These are phyloP conservation scores for Apocrypta bakeri DNA, from an alignment of 1,140 invertebrate species.

Conservation along the genomic window DNA sequence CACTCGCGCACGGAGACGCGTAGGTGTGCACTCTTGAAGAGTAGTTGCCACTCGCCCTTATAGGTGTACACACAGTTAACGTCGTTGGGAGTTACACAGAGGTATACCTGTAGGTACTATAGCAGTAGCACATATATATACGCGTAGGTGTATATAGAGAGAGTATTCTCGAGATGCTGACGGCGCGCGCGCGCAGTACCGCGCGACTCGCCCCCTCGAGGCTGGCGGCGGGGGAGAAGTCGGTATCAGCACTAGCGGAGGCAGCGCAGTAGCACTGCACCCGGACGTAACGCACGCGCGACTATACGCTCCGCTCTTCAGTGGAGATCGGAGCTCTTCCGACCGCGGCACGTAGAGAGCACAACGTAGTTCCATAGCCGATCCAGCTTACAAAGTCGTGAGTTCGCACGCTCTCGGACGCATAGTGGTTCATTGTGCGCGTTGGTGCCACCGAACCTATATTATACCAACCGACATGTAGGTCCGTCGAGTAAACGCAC, in stretches of 20 bases:
- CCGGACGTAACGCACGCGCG: not conserved
- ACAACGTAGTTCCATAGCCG: slow-evolving; percentile 53
- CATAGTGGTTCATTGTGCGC: not conserved
- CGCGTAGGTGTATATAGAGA: not conserved
- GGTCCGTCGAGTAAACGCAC: not conserved
- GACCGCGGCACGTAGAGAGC: slow-evolving; percentile 66
- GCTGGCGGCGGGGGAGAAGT: no score
- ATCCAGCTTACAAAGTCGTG: no score
- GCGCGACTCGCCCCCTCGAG: no score
- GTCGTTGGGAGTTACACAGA: not conserved
- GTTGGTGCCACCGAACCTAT: no score
- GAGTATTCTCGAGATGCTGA: slow-evolving; percentile 53
- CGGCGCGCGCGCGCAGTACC: slow-evolving; percentile 27
- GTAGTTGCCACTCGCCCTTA: no score
- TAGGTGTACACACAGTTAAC: no score
- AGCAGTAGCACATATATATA: no score
- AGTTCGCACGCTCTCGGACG: not conserved
- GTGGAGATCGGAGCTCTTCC: slow-evolving; percentile 68
- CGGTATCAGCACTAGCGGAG: slow-evolving; percentile 51
- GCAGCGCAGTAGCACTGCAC: slow-evolving; percentile 43
- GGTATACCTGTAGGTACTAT: not conserved
- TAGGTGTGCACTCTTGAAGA: no score
- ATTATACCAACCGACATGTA: not conserved
- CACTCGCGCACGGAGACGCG: no score
- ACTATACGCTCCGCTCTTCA: slow-evolving; percentile 56